These are phyloP conservation scores for Dryococelus australis DNA, from an alignment of 2,888 invertebrate genomes.

Conservation along the genomic window DNA sequence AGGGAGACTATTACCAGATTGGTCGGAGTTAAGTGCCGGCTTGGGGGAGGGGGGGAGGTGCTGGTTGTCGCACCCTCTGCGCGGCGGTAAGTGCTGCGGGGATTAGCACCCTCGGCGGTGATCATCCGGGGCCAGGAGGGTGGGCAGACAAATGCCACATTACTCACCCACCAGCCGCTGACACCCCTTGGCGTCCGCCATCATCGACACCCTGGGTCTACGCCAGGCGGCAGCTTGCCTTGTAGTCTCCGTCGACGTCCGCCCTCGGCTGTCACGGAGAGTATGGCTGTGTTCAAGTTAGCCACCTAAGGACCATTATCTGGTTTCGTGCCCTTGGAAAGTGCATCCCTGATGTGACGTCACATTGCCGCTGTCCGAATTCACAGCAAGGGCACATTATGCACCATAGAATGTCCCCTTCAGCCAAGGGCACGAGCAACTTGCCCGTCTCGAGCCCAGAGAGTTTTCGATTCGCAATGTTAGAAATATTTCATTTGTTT, in stretches of 20 bases:
- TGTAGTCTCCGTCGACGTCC: background rate
- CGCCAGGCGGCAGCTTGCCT: background rate
- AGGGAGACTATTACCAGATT: conserved; percentile 2
- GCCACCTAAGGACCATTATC: too few relatives aligned
- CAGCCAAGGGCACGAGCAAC: too few relatives aligned
- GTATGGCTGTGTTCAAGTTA: too few relatives aligned
- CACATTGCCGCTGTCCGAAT: too few relatives aligned
- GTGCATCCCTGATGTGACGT: too few relatives aligned
- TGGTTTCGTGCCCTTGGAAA: too few relatives aligned
- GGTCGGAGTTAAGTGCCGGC: background rate
- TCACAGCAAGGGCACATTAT: too few relatives aligned
- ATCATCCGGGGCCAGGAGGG: background rate
- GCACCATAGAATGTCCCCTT: too few relatives aligned
- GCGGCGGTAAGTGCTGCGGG: background rate
- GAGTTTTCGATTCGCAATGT: too few relatives aligned
- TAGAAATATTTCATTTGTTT: too few relatives aligned
- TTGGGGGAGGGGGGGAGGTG: background rate
- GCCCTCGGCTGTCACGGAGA: background rate
- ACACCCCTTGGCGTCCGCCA: background rate
- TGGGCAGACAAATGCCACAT: background rate
- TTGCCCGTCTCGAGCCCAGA: too few relatives aligned
- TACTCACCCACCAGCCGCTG: background rate
- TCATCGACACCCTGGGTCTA: background rate
- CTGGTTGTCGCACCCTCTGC: background rate
- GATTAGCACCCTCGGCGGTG: background rate